A percentile compares a stretch with the other conserved stretches of the same genome.
phyloP scores from a whole-genome alignment of 2,113 vertebrate genomes.

The Rhea pennata region DNA sequence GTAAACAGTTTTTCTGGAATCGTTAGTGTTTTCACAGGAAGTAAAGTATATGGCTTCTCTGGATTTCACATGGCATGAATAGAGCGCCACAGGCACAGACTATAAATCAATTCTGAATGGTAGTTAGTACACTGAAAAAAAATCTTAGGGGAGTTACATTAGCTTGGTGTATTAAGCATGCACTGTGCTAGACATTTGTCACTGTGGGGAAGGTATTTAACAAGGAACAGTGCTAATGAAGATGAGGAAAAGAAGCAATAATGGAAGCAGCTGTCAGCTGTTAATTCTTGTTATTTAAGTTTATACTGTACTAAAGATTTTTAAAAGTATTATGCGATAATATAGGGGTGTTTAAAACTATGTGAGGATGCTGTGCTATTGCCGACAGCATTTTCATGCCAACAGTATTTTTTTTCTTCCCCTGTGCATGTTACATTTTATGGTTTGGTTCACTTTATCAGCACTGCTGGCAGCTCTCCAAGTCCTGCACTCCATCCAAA shows the following conservation, averaged over 20 bases:
- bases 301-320: neutral
- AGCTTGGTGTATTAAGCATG: neutral
- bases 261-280: neutral
- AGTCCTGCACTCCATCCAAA: neutral
- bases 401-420: neutral
- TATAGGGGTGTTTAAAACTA: neutral
- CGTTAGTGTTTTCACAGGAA: neutral
- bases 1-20: neutral
- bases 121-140: neutral
- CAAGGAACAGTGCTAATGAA: neutral
- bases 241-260: neutral
- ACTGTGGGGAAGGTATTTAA: neutral
- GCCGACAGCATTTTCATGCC: neutral
- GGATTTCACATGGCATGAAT: neutral
- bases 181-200: neutral
- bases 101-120: neutral
- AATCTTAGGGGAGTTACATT: neutral
- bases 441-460: constrained; percentile 19
- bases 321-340: neutral
- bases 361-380: neutral
- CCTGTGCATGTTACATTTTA: neutral
- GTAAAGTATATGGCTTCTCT: neutral
- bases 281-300: neutral
- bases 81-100: neutral
- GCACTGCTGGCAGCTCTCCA: constrained; percentile 6